Conservation (phyloP, 2,888 invertebrate species). For the Parapristionchus giblindavisi region DNA sequence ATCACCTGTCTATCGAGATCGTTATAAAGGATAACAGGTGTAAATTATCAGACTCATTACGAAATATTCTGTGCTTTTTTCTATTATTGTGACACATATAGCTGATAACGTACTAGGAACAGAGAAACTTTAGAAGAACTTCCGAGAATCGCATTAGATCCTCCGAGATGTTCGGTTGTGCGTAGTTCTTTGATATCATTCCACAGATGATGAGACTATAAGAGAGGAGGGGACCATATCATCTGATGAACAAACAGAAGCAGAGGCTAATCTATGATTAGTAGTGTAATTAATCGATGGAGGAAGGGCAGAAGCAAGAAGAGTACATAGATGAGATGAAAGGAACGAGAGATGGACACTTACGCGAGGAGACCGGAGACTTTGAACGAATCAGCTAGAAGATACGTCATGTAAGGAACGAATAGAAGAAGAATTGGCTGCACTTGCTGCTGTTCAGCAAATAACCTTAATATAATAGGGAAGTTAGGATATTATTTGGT, state of each 20-base stretch:
- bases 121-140: slow-evolving; percentile 36
- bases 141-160: slow-evolving; percentile 35
- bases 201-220: slow-evolving; percentile 37
- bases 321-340: neutral
- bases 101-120: slow-evolving; percentile 33
- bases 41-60: too few relatives aligned
- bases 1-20: too few relatives aligned
- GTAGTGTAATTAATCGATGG: too few relatives aligned
- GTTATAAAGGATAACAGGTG: too few relatives aligned
- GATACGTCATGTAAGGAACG: slow-evolving; percentile 94
- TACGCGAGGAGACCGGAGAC: slow-evolving; percentile 97
- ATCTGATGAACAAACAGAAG: too few relatives aligned
- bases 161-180: slow-evolving; percentile 32
- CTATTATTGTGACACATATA: too few relatives aligned
- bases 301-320: too few relatives aligned
- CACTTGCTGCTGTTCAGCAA: slow-evolving; percentile 70
- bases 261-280: too few relatives aligned
- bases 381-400: slow-evolving; percentile 96
- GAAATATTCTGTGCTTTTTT: too few relatives aligned
- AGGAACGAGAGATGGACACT: slow-evolving; percentile 74
- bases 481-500: too few relatives aligned
- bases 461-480: slow-evolving; percentile 21
- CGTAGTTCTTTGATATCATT: slow-evolving; percentile 39
- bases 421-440: slow-evolving; percentile 97
- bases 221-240: too few relatives aligned